These are phyloP conservation scores for Limnephilus rhombicus DNA, from an alignment of 2,888 invertebrate species.

Conservation along the genomic window DNA sequence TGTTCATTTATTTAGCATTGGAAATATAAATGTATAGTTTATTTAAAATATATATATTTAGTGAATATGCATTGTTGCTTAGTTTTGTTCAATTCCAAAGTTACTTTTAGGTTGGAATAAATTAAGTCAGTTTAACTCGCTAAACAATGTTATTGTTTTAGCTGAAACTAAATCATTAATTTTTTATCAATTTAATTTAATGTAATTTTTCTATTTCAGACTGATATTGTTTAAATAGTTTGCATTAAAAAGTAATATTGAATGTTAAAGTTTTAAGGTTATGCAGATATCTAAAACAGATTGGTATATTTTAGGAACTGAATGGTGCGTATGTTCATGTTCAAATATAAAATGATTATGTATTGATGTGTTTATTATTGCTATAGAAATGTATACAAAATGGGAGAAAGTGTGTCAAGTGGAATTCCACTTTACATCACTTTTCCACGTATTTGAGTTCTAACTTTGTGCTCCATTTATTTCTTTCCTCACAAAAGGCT, in stretches of 20 bases:
- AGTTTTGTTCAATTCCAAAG: constrained; percentile 49
- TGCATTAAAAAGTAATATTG: constrained; percentile 28
- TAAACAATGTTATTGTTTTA: constrained; percentile 10
- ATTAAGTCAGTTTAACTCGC: background rate
- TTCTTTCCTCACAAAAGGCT: constrained; percentile 15
- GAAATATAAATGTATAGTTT: constrained; percentile 19
- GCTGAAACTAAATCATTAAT: constrained; percentile 4
- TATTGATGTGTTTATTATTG: constrained; percentile 18
- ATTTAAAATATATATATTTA: background rate
- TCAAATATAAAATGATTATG: background rate
- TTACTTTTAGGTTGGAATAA: constrained; percentile 43
- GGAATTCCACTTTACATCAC: background rate
- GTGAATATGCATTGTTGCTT: constrained; percentile 4
- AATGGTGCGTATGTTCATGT: background rate
- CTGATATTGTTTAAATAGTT: constrained; percentile 40
- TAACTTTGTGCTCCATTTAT: constrained; percentile 1
- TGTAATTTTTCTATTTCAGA: constrained; percentile 34
- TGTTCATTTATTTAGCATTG: constrained; percentile 11
- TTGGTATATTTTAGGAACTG: background rate
- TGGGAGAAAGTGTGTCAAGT: background rate
- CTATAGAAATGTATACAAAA: background rate
- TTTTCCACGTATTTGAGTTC: background rate
- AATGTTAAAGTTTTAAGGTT: constrained; percentile 28
- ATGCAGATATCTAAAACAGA: constrained; percentile 15
- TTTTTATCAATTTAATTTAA: constrained; percentile 22